Evolutionary conservation across 2,888 invertebrate genomes (phyloP).

Genomic region (Drosophila macrothrix): DNA sequence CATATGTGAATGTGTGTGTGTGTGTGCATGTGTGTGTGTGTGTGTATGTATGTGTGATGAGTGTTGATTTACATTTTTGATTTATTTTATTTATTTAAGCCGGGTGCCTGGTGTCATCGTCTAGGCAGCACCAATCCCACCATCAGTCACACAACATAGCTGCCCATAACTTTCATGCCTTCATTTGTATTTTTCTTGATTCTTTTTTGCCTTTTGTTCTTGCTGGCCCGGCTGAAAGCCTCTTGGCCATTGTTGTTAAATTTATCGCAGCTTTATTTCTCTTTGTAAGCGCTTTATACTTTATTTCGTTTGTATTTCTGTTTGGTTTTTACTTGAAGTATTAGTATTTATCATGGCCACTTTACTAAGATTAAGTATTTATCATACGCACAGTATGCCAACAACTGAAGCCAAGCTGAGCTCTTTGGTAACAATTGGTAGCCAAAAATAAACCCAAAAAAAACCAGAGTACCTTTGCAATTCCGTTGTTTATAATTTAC

Average conservation of each 20-base stretch:
- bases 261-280: slow-evolving; percentile 72
- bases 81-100: slow-evolving; percentile 80
- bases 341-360: slow-evolving; percentile 52
- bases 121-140: slow-evolving; percentile 43
- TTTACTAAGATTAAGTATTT: slow-evolving; percentile 48
- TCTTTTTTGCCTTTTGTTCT: slow-evolving; percentile 24
- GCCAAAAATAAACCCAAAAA: slow-evolving; percentile 8
- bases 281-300: slow-evolving; percentile 64
- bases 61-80: slow-evolving; percentile 80
- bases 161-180: slow-evolving; percentile 68
- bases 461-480: background rate
- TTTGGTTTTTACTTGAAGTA: slow-evolving; percentile 45
- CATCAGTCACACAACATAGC: slow-evolving; percentile 60
- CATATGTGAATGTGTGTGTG: slow-evolving; percentile 32
- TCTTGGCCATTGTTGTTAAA: slow-evolving; percentile 55
- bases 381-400: slow-evolving; percentile 16
- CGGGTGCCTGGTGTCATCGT: slow-evolving; percentile 54
- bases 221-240: slow-evolving; percentile 17
- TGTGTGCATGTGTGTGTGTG: slow-evolving; percentile 8
- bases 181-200: slow-evolving; percentile 58
- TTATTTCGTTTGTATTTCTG: slow-evolving; percentile 32
- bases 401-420: slow-evolving; percentile 26
- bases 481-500: slow-evolving; percentile 29
- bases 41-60: slow-evolving; percentile 28
- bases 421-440: slow-evolving; percentile 20